Percentiles rank a stretch among this genome's conserved stretches.
Evolutionary conservation across 2,888 invertebrate genomes (phyloP).

Genomic region (Sturmia bella): DNA sequence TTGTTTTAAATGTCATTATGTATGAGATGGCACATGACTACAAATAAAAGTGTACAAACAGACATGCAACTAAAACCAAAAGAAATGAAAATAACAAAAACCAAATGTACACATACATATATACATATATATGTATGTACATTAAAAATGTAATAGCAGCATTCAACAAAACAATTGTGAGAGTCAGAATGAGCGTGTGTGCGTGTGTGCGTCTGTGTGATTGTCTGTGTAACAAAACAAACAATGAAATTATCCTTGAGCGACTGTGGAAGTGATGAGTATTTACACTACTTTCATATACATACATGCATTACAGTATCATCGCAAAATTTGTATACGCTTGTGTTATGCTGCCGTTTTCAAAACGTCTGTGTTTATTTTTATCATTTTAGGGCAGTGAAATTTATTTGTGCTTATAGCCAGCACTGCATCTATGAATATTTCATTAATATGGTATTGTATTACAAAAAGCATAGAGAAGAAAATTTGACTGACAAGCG

Average conservation of each 20-base stretch:
- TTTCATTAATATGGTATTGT: conserved; percentile 52
- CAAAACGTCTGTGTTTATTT: background rate
- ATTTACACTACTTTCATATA: background rate
- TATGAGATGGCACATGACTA: conserved; percentile 47
- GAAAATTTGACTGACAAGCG: conserved; percentile 53
- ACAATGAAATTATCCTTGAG: conserved; percentile 40
- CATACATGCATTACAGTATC: background rate
- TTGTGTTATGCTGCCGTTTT: background rate
- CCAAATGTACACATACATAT: background rate
- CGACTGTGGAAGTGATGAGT: conserved; percentile 34
- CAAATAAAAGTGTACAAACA: background rate
- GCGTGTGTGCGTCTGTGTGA: too few relatives aligned
- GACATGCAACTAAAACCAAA: background rate
- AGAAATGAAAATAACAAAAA: too few relatives aligned
- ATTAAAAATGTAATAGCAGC: conserved; percentile 2
- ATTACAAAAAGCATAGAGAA: background rate
- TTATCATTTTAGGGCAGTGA: background rate
- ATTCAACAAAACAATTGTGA: conserved; percentile 1
- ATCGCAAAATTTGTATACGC: background rate
- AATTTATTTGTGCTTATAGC: background rate
- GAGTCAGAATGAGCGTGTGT: too few relatives aligned
- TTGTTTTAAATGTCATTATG: conserved; percentile 57
- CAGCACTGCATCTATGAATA: conserved; percentile 25
- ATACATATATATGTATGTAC: background rate
- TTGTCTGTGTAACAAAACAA: background rate